Base-by-base conservation (phyloP, 2,888 invertebrate genomes). In the Thysanoteuthis rhombus region DNA sequence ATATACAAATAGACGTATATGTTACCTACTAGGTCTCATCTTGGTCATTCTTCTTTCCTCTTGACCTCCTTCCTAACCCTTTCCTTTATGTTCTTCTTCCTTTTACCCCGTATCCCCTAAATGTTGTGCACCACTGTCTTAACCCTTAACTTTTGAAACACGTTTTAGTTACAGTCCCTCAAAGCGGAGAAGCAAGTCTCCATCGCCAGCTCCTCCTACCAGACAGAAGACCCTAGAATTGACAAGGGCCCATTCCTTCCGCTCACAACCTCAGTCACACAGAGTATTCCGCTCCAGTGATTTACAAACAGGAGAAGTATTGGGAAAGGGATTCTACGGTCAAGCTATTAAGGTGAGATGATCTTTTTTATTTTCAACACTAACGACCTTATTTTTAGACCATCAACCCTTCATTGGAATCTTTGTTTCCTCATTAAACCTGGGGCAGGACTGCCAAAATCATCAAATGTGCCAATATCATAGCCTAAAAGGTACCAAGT, bases 321-420 rank as follows among this genome's bases (percentile, higher is more conserved):
- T 99, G 32, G 99, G 99, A 6, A 98, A 98, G 96, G 99, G 99
- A 0, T 99, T 99, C 97, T 99, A 99, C 97, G 99, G 99, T 1
- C 98, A 99, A 97, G 97, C 97, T 95, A 98, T 98, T 92, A 97
- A 97, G 96, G 97, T 97, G 94, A 94, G 95, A 36, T 36, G 0
- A n/a, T 36, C 36, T 16, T 52, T 28, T 16, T 28, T 19, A 22
- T 22, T 52, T 52, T 25, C 42, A 42, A 42, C n/a, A n/a, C n/a
- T n/a, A n/a, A n/a, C n/a, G n/a, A n/a, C n/a, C n/a, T n/a, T n/a
- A n/a, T n/a, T n/a, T n/a, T n/a, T n/a, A n/a, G n/a, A n/a, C n/a
- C n/a, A n/a, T n/a, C n/a, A n/a, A n/a, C n/a, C n/a, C n/a, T n/a
- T n/a, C n/a, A n/a, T n/a, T n/a, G n/a, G n/a, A n/a, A n/a, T n/a